Base-by-base conservation (phyloP, 2,888 invertebrate species). In the Epirrhoe tristata region DNA sequence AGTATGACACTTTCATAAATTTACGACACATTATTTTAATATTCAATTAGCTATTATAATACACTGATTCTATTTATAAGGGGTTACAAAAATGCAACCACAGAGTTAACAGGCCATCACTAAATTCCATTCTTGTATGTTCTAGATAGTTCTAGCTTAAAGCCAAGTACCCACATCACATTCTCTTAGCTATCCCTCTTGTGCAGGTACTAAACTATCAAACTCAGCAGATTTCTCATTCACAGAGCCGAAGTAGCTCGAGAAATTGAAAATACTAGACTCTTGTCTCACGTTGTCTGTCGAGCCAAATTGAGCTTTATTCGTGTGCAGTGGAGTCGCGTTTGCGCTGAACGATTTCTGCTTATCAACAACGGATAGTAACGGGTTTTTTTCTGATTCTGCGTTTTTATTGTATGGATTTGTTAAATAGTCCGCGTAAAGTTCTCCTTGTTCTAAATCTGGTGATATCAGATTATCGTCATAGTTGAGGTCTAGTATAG, bases 211-310 rank as follows among this genome's bases (percentile, higher is more conserved):
- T 10, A 93, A 70, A 0, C 86, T 85, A 50, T 94, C 92, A 72
- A 95, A 96, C 0, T 96, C 95, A 1, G 51, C 50, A 0, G 95
- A 95, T 5, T 95, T 94, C 69, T 92, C 93, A 51, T 93, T 92
- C 52, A 93, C 93, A 3, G 90, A 89, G 0, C 93, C 91, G 77
- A 96, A 96, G 81, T 96, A 96, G 79, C 94, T 96, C 0, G 95
- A 93, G 74, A 96, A 95, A 73, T 94, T 95, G 76, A 95, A 95
- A 67, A 94, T 90, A 75, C 91, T 86, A 1, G 90, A 89, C 31
- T 90, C 90, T 39, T 85, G 82, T 43, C 87, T 80, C 0, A 92
- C 79, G 66, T 93, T 93, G 64, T 94, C 93, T 10, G 85, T 90
- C 7, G 94, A 94, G 1, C 89, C 87, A 63, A 94, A 94, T 69